Percentiles rank a stretch among this genome's conserved stretches.
These are phyloP conservation scores for Peromyscus californicus DNA, from an alignment of 2,113 vertebrate species.

Conservation along the genomic window DNA sequence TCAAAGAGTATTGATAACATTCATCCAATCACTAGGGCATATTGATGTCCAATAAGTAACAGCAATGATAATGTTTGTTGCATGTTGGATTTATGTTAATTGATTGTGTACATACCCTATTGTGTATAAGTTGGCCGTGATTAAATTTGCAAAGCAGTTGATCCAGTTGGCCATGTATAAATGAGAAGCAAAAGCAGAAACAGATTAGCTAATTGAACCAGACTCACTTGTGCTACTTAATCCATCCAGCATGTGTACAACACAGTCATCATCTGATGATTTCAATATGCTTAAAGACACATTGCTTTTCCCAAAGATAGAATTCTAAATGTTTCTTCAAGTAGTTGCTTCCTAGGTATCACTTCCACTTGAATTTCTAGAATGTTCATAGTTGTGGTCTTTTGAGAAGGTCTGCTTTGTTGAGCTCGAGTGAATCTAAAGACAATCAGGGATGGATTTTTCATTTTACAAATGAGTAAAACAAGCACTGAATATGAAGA, in stretches of 20 bases:
- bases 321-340: background rate
- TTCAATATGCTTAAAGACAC: background rate
- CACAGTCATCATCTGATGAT: background rate
- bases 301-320: background rate
- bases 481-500: background rate
- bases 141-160: conserved; percentile 19
- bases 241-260: background rate
- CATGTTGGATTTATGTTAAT: background rate
- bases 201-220: background rate
- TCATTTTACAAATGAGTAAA: conserved; percentile 4
- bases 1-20: background rate
- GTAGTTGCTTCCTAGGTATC: background rate
- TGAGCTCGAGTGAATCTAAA: background rate
- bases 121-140: background rate
- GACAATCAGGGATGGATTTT: background rate
- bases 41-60: background rate
- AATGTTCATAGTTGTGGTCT: background rate
- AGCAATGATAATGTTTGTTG: background rate
- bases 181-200: background rate
- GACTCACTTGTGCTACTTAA: background rate
- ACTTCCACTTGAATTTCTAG: background rate
- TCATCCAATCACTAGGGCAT: background rate
- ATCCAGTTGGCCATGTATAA: background rate
- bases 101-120: background rate
- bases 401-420: background rate